phyloP scores from a whole-genome alignment of 2,888 invertebrate species.

The Carcina quercana region DNA sequence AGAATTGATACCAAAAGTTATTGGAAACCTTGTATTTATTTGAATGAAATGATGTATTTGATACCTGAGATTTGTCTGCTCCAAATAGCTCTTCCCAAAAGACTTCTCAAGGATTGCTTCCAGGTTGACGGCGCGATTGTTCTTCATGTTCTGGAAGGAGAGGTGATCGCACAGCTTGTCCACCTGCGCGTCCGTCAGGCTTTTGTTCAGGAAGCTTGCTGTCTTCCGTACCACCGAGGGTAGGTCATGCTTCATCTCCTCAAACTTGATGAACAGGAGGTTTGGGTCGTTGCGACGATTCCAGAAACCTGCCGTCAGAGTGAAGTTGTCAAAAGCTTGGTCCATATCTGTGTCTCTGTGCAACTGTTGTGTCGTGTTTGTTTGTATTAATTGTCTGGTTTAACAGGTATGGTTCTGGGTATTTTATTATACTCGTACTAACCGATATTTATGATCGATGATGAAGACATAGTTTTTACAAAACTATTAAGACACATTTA shows the following conservation, averaged over 20 bases:
- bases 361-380: too few relatives aligned
- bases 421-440: too few relatives aligned
- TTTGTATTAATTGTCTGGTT: too few relatives aligned
- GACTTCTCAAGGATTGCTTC: conserved; percentile 76
- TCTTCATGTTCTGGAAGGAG: conserved; percentile 87
- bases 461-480: too few relatives aligned
- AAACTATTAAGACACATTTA: too few relatives aligned
- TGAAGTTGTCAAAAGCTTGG: too few relatives aligned
- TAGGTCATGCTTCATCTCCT: conserved; percentile 86
- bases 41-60: too few relatives aligned
- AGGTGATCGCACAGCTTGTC: conserved; percentile 81
- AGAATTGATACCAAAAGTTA: too few relatives aligned
- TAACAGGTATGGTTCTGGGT: too few relatives aligned
- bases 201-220: conserved; percentile 81
- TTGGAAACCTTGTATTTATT: neutral
- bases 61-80: conserved; percentile 61
- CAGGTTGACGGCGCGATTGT: conserved; percentile 85
- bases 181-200: conserved; percentile 78
- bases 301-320: conserved; percentile 83
- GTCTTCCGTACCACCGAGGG: conserved; percentile 78
- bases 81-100: conserved; percentile 56
- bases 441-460: too few relatives aligned
- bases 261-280: conserved; percentile 85
- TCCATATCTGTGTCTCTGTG: too few relatives aligned
- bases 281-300: conserved; percentile 80